phyloP scores from a whole-genome alignment of 2,797 vertebrate species.

The Anomalospiza imberbis region DNA sequence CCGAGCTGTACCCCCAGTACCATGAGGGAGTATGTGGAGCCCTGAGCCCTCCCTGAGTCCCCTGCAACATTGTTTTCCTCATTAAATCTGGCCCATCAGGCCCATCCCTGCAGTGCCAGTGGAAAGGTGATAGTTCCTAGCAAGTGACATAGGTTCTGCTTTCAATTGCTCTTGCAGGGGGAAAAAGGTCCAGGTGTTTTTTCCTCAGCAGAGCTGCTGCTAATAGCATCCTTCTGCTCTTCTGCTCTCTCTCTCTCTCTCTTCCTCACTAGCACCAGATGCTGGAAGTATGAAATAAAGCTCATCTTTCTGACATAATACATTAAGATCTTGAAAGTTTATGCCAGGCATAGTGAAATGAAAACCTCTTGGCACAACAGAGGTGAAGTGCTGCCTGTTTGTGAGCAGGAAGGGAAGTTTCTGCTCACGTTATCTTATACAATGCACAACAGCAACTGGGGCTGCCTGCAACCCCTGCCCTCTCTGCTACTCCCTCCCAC shows the following conservation, averaged over 20 bases:
- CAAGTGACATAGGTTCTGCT: constrained; percentile 79
- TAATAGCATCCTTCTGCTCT: neutral
- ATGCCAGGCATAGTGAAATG: neutral
- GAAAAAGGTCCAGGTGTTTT: neutral
- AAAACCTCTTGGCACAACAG: neutral
- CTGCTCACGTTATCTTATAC: accelerated
- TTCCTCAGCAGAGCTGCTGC: neutral
- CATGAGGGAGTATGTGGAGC: neutral
- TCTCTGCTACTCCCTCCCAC: neutral
- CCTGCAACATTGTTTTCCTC: constrained; percentile 72
- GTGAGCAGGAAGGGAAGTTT: neutral
- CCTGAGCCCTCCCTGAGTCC: constrained; percentile 3
- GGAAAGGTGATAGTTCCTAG: constrained; percentile 69
- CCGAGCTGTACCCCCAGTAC: neutral
- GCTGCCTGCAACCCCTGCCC: neutral
- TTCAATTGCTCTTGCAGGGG: constrained; percentile 70
- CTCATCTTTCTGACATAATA: constrained; percentile 19
- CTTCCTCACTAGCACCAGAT: neutral
- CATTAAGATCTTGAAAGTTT: constrained; percentile 18
- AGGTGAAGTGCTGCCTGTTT: neutral
- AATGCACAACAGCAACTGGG: accelerated
- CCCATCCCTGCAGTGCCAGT: constrained; percentile 70
- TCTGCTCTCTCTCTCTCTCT: neutral
- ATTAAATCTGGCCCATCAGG: constrained; percentile 76
- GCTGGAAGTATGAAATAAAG: neutral